These are phyloP conservation scores for Acholoe squamosa DNA, from an alignment of 2,888 invertebrate species.

Conservation along the genomic window DNA sequence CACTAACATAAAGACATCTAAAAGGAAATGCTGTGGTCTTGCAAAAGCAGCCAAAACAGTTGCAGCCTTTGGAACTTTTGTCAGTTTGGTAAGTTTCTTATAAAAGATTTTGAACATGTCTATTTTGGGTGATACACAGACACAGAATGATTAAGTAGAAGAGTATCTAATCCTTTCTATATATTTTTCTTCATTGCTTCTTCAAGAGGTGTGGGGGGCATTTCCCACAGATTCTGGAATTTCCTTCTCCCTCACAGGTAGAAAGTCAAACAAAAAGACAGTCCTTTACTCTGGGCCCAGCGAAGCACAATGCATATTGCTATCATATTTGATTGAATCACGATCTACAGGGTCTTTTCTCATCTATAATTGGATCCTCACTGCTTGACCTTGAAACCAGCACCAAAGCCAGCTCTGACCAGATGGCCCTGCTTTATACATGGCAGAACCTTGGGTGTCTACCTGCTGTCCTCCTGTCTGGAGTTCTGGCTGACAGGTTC, in stretches of 20 bases:
- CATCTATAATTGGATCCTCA: not conserved
- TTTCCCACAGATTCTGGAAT: not conserved
- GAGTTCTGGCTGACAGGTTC: not conserved
- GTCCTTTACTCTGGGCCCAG: too few relatives aligned
- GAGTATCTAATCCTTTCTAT: not conserved
- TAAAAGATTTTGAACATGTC: too few relatives aligned
- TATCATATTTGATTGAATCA: not conserved
- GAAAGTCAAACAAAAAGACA: too few relatives aligned
- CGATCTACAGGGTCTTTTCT: not conserved
- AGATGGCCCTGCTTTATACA: not conserved
- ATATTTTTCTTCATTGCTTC: not conserved
- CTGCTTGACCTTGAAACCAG: not conserved
- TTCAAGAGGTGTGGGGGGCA: not conserved
- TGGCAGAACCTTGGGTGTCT: constrained; percentile 20
- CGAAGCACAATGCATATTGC: too few relatives aligned
- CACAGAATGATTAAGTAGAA: not conserved
- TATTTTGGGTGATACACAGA: not conserved
- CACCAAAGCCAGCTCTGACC: not conserved
- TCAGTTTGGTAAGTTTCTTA: not conserved
- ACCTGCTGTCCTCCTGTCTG: not conserved
- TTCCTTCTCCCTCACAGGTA: too few relatives aligned
- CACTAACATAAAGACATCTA: too few relatives aligned
- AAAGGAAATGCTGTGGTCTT: too few relatives aligned
- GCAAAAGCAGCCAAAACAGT: not conserved
- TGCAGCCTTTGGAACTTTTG: not conserved